Base-by-base conservation (phyloP, 2,888 invertebrate species). In the Polymixis lichenea region DNA sequence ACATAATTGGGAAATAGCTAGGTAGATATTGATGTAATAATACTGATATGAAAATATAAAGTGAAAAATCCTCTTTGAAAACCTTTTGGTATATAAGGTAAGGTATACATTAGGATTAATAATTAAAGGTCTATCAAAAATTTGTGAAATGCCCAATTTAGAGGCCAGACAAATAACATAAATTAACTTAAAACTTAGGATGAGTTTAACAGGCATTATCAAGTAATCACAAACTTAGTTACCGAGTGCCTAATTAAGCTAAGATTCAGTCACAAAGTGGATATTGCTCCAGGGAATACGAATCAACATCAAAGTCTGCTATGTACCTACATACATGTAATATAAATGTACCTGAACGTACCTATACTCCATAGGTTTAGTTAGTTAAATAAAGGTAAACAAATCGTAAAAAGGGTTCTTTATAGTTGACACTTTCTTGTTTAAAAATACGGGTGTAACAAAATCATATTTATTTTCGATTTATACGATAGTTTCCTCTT, bases 161-260 rank as follows among this genome's bases (percentile, higher is more conserved):
- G 25, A 25, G 8, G 32, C 28, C 15, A 51, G 25, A 75, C 11
- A 51, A 56, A 75, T 75, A 38, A 25, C 17, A 49, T 6, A 2
- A 51, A 38, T 25, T 17, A 49, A n/a, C 65, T 75, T 25, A 49
- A 25, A 46, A 77, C 28, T 53, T 51, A 25, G 8, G 11, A 51
- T 15, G 53, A 5, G 28, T 75, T 60, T 46, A 72, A n/a, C 19
- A 43, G 28, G 58, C n/a, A 22, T 51, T 19, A n/a, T 58, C 43
- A 77, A 58, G 51, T 76, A 51, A 77, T 51, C 5, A 51, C 3
- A 49, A 66, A 77, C 28, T 43, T 28, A 51, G 38, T 38, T 76
- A 77, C 6, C 19, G 43, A 51, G 46, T 38, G 53, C 32, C 11
- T 77, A 43, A 58, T 43, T 76, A 43, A 25, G 32, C 43, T 77